Evolutionary conservation across 2,888 invertebrate species (phyloP), one percentile per base, ranked within the genome.

Genomic region (Eristalis pertinax): DNA sequence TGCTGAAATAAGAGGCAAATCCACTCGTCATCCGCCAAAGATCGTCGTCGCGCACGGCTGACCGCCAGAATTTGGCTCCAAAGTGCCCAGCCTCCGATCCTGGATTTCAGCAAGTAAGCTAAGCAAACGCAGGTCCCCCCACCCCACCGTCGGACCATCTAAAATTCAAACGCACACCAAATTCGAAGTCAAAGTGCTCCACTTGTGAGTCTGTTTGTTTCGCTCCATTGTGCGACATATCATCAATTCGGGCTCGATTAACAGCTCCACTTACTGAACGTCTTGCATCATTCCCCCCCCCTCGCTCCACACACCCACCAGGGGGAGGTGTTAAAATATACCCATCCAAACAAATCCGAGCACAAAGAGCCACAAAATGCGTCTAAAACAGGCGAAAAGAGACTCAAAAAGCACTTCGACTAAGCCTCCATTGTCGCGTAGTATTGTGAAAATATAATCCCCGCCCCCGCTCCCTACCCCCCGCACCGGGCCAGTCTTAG

Each of bases 261-360:
- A 43, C 78, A 72, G 76, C 68, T 68, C 68, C 58, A 56, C 50
- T 50, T 50, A 19, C 50, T 50, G 4, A 50, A 19, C 2, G n/a
- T 15, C 70, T 78, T 78, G 64, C 56, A 78, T 78, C 70, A 63
- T 60, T 1, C 11, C 38, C 35, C 2, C 29, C 24, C 38, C 35
- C 2, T 26, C 24, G 15, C 50, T 26, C 13, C 19, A 24, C 15
- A 22, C 72, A 13, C 56, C 58, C 26, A 15, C 41, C 29, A 29
- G 5, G 15, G n/a, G 29, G 63, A 88, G 88, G 88, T 88, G 88
- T 88, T 81, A 88, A 88, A 77, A 77, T 80, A 75, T 80, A 60
- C 84, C 68, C 50, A 8, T 50, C 50, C 50, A 50, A 50, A 50
- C 19, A 50, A 50, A 50, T 2, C 50, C 50, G 50, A 50, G n/a